Evolutionary conservation across 2,113 vertebrate species (phyloP), one percentile per base, ranked within the genome.

Genomic region (Strix uralensis): DNA sequence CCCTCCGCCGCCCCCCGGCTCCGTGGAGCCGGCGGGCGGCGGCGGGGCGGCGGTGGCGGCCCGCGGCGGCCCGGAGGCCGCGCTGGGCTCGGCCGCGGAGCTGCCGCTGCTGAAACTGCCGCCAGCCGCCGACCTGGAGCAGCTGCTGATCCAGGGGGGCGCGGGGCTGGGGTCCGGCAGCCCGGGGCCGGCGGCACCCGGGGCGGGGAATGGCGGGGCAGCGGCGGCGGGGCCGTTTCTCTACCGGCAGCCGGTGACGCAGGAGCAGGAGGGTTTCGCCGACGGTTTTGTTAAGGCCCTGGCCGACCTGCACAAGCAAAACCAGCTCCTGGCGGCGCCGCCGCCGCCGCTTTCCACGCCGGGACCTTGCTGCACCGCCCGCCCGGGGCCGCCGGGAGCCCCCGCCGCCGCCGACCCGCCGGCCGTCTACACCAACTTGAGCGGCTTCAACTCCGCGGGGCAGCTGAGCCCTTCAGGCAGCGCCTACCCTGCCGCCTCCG

Each of bases 241-340:
- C 34, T 98, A 98, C 95, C 92, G 98, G 26, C 93, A 81, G 46
- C 57, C 86, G 30, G 98, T 98, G 77, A 98, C 98, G 18, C 98
- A 98, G 69, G 98, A 98, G 71, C 98, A 98, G 86, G 98, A 98
- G 63, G 98, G 98, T 51, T 98, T 98, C 49, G 98, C 97, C 5
- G 98, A 98, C 54, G 98, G 98, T 44, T 98, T 98, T 65, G 98
- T 98, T 34, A 98, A 98, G 92, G 98, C 98, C 30, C 81, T 98
- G 96, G 98, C 98, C 16, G 98, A 98, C 81, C 92, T 98, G 49
- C 98, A 98, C 94, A 98, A 98, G 90, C 98, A 98, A 96, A 98
- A 98, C 90, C 98, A 98, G 97, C 94, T 98, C 32, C 79, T 98
- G 7, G 98, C 97, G 21, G 93, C 92, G 13, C 96, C 98, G 36